Evolutionary conservation across 23 tunicate genomes (phyloP).

Genomic region (Styela plicata): DNA sequence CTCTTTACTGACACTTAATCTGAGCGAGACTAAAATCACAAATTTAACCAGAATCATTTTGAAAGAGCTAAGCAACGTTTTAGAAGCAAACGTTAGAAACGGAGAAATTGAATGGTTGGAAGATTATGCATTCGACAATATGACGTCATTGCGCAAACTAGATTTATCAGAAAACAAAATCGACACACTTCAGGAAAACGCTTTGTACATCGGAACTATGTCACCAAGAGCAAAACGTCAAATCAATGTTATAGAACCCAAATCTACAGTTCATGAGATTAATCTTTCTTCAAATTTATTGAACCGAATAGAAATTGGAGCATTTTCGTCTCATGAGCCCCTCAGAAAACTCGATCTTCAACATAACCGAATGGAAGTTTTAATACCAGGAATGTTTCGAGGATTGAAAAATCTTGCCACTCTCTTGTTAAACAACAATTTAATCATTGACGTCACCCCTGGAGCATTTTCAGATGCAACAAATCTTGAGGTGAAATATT

Average conservation of each 20-base stretch:
- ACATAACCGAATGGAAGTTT: slow-evolving; percentile 16
- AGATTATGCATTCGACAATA: slow-evolving; percentile 11
- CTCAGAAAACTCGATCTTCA: slow-evolving; percentile 10
- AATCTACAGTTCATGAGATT: neutral
- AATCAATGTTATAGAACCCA: neutral
- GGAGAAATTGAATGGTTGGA: slow-evolving; percentile 25
- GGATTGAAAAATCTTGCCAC: slow-evolving; percentile 14
- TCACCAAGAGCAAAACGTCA: slow-evolving; percentile 12
- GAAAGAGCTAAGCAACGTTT: slow-evolving; percentile 8
- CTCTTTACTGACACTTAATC: slow-evolving; percentile 2
- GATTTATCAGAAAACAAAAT: slow-evolving; percentile 37
- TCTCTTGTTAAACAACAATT: slow-evolving; percentile 20
- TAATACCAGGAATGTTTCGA: slow-evolving; percentile 7
- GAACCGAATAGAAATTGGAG: neutral
- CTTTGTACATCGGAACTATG: slow-evolving; percentile 9
- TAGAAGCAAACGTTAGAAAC: neutral
- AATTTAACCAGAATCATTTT: slow-evolving; percentile 15
- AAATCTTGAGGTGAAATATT: slow-evolving; percentile 29
- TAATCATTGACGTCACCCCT: slow-evolving; percentile 33
- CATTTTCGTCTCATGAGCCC: slow-evolving; percentile 24
- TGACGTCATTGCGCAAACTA: slow-evolving; percentile 12
- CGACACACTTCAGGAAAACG: neutral
- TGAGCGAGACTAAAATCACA: neutral
- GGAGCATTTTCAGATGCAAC: slow-evolving; percentile 16
- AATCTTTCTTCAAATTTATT: slow-evolving; percentile 27